These are phyloP conservation scores for Salarias fasciatus DNA, from an alignment of 2,797 vertebrate genomes.

Conservation along the genomic window DNA sequence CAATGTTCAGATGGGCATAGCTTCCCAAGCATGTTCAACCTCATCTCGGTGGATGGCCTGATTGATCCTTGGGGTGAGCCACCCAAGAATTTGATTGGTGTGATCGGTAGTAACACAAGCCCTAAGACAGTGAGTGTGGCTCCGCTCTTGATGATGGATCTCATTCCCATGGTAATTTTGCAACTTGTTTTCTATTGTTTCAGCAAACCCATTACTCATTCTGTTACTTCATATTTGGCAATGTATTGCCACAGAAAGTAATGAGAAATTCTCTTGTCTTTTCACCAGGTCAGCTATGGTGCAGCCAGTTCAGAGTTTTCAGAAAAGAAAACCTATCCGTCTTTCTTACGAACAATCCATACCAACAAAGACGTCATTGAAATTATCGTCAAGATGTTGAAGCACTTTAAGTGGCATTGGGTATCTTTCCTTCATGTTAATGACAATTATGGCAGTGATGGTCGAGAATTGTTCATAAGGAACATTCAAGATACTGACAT, in stretches of 20 bases:
- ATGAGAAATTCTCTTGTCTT: background rate
- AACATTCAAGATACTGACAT: constrained; percentile 48
- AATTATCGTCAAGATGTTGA: constrained; percentile 77
- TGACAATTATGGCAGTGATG: constrained; percentile 70
- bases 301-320: constrained; percentile 63
- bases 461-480: constrained; percentile 65
- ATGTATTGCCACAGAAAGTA: background rate
- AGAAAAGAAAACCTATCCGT: constrained; percentile 67
- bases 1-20: constrained; percentile 72
- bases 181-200: background rate
- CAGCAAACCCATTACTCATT: background rate
- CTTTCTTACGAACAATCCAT: constrained; percentile 84
- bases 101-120: constrained; percentile 72
- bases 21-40: constrained; percentile 23
- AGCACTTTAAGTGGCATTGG: constrained; percentile 85
- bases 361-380: constrained; percentile 79
- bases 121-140: constrained; percentile 58
- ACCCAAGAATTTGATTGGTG: constrained; percentile 30
- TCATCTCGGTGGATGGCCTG: constrained; percentile 10
- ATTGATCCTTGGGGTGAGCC: background rate
- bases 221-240: background rate
- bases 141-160: constrained; percentile 69
- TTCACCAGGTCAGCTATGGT: constrained; percentile 73
- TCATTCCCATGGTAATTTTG: constrained; percentile 72
- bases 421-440: constrained; percentile 81